Evolutionary conservation across 2,113 vertebrate genomes (phyloP).

Genomic region (Cyphomyrus discorhynchus): DNA sequence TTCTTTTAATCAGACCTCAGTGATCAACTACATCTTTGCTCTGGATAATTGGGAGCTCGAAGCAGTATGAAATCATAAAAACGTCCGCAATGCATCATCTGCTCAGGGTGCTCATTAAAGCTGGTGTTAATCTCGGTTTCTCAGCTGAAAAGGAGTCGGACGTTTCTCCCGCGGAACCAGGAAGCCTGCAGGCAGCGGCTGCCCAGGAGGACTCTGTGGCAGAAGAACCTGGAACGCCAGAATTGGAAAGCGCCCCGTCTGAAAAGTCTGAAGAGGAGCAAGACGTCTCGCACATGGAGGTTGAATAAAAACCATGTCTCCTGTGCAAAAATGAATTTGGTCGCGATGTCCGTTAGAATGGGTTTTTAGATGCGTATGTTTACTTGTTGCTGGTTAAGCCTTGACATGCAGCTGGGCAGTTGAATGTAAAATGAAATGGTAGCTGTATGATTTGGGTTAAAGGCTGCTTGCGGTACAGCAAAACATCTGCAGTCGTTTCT

Average conservation of each 20-base stretch:
- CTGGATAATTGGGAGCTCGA: slow-evolving; percentile 14
- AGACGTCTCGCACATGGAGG: slow-evolving; percentile 69
- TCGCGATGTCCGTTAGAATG: neutral
- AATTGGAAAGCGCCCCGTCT: slow-evolving; percentile 43
- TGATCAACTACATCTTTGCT: slow-evolving; percentile 8
- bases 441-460: neutral
- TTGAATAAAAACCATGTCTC: slow-evolving; percentile 62
- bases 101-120: slow-evolving; percentile 10
- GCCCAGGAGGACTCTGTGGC: slow-evolving; percentile 39
- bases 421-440: neutral
- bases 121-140: neutral
- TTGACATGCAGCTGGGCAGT: neutral
- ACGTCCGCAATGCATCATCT: slow-evolving; percentile 12
- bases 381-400: slow-evolving; percentile 1
- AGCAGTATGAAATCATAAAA: slow-evolving; percentile 15
- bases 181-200: neutral
- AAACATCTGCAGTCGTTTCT: neutral
- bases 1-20: slow-evolving; percentile 13
- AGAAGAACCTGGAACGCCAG: slow-evolving; percentile 41
- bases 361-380: neutral
- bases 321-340: neutral
- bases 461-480: neutral
- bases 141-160: slow-evolving; percentile 38
- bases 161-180: slow-evolving; percentile 30
- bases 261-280: slow-evolving; percentile 63